Evolutionary conservation across 2,797 vertebrate species (phyloP).

Genomic region (Gymnothorax reevesii): DNA sequence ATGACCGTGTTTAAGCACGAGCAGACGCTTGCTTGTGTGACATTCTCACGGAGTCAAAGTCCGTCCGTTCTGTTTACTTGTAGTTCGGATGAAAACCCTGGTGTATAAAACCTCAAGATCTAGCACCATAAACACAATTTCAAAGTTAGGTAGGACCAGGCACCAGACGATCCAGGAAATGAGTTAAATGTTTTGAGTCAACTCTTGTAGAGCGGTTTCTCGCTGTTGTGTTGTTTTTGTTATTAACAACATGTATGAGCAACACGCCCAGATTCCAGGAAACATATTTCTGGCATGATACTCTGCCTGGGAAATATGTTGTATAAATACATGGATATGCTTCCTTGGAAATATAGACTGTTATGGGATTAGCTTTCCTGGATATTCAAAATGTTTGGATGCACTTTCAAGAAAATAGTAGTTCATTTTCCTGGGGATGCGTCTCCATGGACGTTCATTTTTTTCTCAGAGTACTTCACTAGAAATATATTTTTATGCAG

Average conservation of each 20-base stretch:
- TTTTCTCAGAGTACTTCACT: neutral
- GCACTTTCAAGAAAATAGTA: neutral
- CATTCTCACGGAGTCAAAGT: neutral
- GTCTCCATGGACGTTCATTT: neutral
- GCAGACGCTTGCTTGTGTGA: neutral
- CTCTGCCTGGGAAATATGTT: neutral
- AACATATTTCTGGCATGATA: neutral
- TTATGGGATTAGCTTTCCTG: too few species aligned
- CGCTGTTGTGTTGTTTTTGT: neutral
- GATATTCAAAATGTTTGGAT: neutral
- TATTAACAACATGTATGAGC: neutral
- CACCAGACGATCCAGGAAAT: slow-evolving; percentile 10
- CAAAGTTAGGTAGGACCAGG: neutral
- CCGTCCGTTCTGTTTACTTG: neutral
- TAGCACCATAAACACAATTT: neutral
- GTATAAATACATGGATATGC: too few species aligned
- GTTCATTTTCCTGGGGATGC: neutral
- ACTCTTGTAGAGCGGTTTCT: neutral
- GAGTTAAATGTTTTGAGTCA: slow-evolving; percentile 17
- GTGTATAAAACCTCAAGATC: neutral
- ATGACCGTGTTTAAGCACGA: neutral
- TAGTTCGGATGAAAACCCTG: neutral
- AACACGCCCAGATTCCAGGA: neutral
- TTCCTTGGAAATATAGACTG: too few species aligned
- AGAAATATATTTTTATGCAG: neutral